Conservation (phyloP, 2,888 invertebrate genomes). For the Caenorhabditis sp. region DNA sequence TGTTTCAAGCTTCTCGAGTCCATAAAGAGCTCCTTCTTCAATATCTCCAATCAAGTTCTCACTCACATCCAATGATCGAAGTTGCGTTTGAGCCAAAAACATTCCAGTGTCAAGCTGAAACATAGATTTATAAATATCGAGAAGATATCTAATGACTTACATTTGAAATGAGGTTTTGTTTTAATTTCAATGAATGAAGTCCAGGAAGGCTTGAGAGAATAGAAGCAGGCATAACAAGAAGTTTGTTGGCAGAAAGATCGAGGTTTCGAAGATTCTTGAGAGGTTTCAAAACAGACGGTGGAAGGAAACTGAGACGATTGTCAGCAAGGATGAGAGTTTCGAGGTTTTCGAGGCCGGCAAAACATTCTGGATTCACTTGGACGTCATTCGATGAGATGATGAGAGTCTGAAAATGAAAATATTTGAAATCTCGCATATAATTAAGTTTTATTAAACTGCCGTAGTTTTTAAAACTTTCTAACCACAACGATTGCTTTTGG, state of each 20-base stretch:
- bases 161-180: constrained; percentile 43
- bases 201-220: constrained; percentile 35
- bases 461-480: too few species aligned
- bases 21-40: constrained; percentile 48
- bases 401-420: constrained; percentile 36
- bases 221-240: constrained; percentile 46
- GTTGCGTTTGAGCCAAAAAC: constrained; percentile 42
- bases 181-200: constrained; percentile 24
- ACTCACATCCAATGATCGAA: constrained; percentile 39
- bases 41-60: constrained; percentile 52
- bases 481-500: too few species aligned
- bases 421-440: too few species aligned
- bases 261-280: constrained; percentile 21
- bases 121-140: background rate
- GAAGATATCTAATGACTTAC: constrained; percentile 23
- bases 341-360: constrained; percentile 40
- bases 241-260: constrained; percentile 45
- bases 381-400: constrained; percentile 46
- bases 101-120: constrained; percentile 56
- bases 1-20: constrained; percentile 36
- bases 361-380: constrained; percentile 42
- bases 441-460: too few species aligned
- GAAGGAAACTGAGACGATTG: constrained; percentile 45
- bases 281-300: constrained; percentile 47
- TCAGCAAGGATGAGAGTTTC: constrained; percentile 35